These are phyloP conservation scores for Pluvianellus socialis DNA, from an alignment of 2,113 vertebrate species.

Conservation along the genomic window DNA sequence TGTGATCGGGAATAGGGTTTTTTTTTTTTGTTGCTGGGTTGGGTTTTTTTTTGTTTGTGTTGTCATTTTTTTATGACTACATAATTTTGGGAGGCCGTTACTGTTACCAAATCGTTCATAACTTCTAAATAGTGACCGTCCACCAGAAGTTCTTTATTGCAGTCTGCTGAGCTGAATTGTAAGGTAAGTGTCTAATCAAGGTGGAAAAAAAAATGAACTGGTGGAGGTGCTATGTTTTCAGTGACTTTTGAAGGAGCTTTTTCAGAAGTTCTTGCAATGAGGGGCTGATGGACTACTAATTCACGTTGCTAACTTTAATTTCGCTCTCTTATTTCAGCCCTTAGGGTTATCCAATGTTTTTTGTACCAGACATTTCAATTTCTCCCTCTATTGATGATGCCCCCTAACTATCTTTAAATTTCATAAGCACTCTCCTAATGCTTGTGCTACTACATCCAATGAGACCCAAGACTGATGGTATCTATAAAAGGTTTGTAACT, in stretches of 20 bases:
- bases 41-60: background rate
- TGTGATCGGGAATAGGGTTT: background rate
- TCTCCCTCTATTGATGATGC: background rate
- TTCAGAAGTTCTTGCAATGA: background rate
- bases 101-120: background rate
- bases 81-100: background rate
- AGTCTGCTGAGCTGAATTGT: background rate
- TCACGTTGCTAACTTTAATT: background rate
- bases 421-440: background rate
- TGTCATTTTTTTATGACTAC: rapidly evolving
- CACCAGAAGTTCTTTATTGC: background rate
- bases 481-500: background rate
- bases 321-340: background rate
- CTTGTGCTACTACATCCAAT: background rate
- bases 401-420: background rate
- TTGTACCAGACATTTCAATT: background rate
- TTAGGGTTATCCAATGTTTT: background rate
- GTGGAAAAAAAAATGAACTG: too few relatives aligned
- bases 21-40: background rate
- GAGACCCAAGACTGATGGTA: background rate
- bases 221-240: background rate
- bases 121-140: background rate
- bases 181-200: background rate
- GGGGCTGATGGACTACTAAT: too few relatives aligned
- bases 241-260: background rate